Evolutionary conservation across 2,113 vertebrate species (phyloP).

Genomic region (Anguilla rostrata): DNA sequence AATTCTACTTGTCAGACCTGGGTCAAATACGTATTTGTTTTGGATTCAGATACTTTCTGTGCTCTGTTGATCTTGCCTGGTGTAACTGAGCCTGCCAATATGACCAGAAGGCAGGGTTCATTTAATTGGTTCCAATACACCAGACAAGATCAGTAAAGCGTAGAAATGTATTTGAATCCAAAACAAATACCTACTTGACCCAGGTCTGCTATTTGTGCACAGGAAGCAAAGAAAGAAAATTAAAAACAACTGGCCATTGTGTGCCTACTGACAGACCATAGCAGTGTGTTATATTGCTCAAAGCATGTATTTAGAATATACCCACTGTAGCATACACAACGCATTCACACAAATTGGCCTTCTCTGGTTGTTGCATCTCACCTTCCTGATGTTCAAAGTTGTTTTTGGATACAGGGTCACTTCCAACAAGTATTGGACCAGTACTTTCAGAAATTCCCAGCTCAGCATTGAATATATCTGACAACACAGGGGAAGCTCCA

Average conservation of each 20-base stretch:
- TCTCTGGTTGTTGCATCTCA: neutral
- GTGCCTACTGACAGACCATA: neutral
- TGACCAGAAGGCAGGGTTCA: no score
- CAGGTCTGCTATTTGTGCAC: neutral
- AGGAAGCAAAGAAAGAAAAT: neutral
- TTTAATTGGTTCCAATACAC: no score
- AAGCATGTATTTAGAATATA: no score
- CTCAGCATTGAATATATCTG: constrained; percentile 62
- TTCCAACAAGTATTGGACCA: neutral
- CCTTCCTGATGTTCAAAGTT: neutral
- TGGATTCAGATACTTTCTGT: no score
- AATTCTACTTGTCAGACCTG: neutral
- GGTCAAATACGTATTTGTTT: no score
- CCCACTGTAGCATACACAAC: neutral
- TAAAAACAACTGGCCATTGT: neutral
- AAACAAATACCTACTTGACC: no score
- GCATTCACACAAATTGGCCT: neutral
- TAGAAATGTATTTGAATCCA: no score
- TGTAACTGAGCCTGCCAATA: no score
- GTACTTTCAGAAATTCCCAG: constrained; percentile 30
- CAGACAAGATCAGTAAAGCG: no score
- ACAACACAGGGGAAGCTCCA: constrained; percentile 50
- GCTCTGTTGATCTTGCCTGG: no score
- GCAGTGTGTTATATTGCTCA: neutral
- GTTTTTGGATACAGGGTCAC: neutral